Percentiles rank a stretch among this genome's conserved stretches.
These are phyloP conservation scores for Kudoa iwatai DNA, from an alignment of 30 jellyfish, hydroid and myxozoan genomes.

Conservation along the genomic window DNA sequence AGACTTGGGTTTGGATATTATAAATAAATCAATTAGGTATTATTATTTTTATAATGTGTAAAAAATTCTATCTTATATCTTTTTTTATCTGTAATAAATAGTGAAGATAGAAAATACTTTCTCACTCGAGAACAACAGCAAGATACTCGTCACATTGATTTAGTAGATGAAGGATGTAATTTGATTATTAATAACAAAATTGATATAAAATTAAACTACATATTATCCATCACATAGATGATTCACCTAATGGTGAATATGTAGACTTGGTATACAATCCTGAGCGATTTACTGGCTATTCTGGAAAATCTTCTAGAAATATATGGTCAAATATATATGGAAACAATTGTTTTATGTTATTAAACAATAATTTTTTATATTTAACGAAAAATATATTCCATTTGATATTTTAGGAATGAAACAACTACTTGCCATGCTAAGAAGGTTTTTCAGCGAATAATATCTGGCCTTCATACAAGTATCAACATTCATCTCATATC, in stretches of 20 bases:
- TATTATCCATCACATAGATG: too few species aligned
- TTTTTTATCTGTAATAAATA: too few species aligned
- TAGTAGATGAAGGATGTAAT: too few species aligned
- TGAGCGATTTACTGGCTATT: slow-evolving; percentile 63
- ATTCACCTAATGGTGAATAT: slow-evolving; percentile 13
- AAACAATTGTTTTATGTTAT: slow-evolving; percentile 46
- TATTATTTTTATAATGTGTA: too few species aligned
- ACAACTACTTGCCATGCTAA: slow-evolving; percentile 2
- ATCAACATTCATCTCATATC: slow-evolving; percentile 48
- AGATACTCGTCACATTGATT: too few species aligned
- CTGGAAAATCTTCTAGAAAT: slow-evolving; percentile 30
- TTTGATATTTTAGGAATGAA: not conserved
- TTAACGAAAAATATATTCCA: not conserved
- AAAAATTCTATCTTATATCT: too few species aligned
- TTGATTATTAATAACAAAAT: too few species aligned
- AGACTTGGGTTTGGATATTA: too few species aligned
- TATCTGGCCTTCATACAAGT: slow-evolving; percentile 73
- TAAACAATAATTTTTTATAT: not conserved
- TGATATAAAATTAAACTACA: too few species aligned
- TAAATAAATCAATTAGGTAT: too few species aligned
- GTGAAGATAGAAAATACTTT: too few species aligned
- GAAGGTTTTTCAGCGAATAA: slow-evolving; percentile 23
- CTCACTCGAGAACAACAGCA: too few species aligned
- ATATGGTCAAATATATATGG: slow-evolving; percentile 57
- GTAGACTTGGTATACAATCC: slow-evolving; percentile 46